Evolutionary conservation across 2,797 vertebrate species (phyloP), one percentile per base, ranked within the genome.

Genomic region (Sebastes flavidus): DNA sequence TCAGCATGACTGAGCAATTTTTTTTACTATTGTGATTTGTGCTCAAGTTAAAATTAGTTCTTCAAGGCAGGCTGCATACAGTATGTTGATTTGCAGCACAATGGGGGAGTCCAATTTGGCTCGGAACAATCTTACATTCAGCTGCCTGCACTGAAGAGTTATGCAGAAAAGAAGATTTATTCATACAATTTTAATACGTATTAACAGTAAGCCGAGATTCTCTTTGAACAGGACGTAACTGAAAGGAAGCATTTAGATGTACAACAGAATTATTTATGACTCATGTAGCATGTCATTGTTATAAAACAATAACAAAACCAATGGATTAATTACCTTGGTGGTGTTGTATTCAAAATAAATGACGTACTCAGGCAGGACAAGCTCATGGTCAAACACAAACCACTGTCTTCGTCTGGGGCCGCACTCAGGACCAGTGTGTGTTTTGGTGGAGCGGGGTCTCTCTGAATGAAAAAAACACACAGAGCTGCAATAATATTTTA

Each of bases 311-410:
- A n/a, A 25, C 2, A 38, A 82, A 38, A 75, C 3, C 14, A 58
- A 34, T 38, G 0, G 25, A 14, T 59, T 3, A 69, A 58, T 90
- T 94, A 97, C 96, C 95, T 78, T 61, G 4, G 94, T 95, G 85
- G 94, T 95, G 85, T 95, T 20, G 24, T 97, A 97, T 78, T 97
- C 95, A 94, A 97, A 96, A 82, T 96, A 95, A 69, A 96, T 88
- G 38, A 97, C 61, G 86, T 96, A 96, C 87, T 97, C 96, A 16
- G 97, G 97, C 81, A 98, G 92, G 80, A 97, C 88, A 18, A 97
- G 94, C 25, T 97, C 95, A 66, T 90, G 95, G 78, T 97, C 96
- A 85, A 97, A 97, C 78, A 97, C 89, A 90, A 97, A 96, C 96
- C 97, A 98, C 83, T 96, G 92, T 70, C 84, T 95, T 75, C 92